These are phyloP conservation scores for Patagioenas fasciata DNA, from an alignment of 2,113 vertebrate genomes.

Conservation along the genomic window DNA sequence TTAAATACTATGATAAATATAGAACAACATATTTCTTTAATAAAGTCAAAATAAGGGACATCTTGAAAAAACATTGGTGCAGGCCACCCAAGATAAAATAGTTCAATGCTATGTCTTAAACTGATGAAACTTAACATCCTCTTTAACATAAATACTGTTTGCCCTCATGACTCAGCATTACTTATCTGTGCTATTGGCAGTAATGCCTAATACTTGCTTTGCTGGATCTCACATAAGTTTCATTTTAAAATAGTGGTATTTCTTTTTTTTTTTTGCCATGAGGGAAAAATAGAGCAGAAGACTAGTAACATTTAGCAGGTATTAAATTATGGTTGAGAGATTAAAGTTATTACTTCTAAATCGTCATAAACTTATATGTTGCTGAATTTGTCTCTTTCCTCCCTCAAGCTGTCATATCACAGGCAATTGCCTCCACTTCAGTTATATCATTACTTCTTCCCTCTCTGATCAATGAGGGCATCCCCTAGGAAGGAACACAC, in stretches of 20 bases:
- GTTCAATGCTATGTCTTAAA: background rate
- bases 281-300: background rate
- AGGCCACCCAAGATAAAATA: background rate
- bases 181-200: background rate
- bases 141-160: background rate
- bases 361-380: constrained; percentile 12
- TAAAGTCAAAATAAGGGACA: background rate
- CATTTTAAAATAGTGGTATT: background rate
- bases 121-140: background rate
- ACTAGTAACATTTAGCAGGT: background rate
- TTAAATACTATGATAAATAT: background rate
- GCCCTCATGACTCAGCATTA: background rate
- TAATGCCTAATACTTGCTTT: background rate
- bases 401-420: constrained; percentile 9
- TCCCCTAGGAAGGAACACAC: background rate
- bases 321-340: constrained; percentile 33
- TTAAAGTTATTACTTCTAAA: constrained; percentile 42
- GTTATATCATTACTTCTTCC: background rate
- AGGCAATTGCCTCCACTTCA: background rate
- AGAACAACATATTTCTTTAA: background rate
- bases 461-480: background rate
- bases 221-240: background rate
- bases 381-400: constrained; percentile 31
- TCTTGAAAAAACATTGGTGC: background rate
- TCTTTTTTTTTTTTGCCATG: background rate